These are phyloP conservation scores for Struthio camelus DNA, from an alignment of 2,113 vertebrate species.

Conservation along the genomic window DNA sequence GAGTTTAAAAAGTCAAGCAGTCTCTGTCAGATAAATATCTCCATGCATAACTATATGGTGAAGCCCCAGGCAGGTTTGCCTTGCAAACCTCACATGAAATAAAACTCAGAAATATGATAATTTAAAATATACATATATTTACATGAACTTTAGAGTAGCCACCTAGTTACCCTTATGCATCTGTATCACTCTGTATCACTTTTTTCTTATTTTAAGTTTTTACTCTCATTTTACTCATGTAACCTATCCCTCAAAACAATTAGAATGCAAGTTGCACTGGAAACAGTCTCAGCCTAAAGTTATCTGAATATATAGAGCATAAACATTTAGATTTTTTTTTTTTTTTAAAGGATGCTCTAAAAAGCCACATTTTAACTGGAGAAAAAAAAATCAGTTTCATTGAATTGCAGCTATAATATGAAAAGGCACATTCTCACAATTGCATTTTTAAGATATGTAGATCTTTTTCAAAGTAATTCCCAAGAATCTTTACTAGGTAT, in stretches of 20 bases:
- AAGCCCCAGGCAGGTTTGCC: conserved; percentile 71
- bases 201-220: background rate
- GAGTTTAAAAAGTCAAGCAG: conserved; percentile 77
- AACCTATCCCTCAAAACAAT: background rate
- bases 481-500: background rate
- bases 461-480: background rate
- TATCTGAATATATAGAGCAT: background rate
- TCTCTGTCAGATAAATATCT: conserved; percentile 72
- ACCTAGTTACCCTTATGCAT: background rate
- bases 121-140: background rate
- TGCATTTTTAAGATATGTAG: background rate
- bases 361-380: background rate
- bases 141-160: background rate
- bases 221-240: background rate
- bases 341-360: background rate
- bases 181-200: background rate
- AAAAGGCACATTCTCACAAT: background rate
- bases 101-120: background rate
- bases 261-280: background rate
- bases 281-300: background rate
- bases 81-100: background rate
- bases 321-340: background rate
- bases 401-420: background rate
- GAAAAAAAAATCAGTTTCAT: background rate
- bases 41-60: conserved; percentile 64